Evolutionary conservation across 2,888 invertebrate genomes (phyloP).

Genomic region (Andrena fulva): DNA sequence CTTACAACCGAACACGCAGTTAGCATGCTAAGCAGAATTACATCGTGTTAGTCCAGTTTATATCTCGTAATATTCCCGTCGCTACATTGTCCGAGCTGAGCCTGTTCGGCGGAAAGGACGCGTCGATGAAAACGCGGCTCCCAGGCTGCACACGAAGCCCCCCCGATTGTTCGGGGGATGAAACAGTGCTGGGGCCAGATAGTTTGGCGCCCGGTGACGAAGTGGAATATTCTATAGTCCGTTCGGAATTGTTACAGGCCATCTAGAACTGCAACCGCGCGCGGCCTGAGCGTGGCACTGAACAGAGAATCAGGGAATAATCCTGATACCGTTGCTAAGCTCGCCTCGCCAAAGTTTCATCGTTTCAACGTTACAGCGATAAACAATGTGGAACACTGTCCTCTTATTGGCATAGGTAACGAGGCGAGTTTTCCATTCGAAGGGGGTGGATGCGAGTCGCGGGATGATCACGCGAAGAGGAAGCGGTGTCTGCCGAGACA

Average conservation of each 20-base stretch:
- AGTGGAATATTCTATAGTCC: neutral
- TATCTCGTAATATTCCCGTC: slow-evolving; percentile 62
- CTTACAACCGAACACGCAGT: slow-evolving; percentile 73
- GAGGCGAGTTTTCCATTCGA: neutral
- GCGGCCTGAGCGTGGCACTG: neutral
- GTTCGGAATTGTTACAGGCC: neutral
- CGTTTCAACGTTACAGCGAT: no score
- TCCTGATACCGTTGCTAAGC: neutral
- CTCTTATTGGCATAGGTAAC: neutral
- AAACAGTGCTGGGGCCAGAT: slow-evolving; percentile 13
- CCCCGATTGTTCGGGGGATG: slow-evolving; percentile 36
- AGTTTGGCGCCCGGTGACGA: slow-evolving; percentile 23
- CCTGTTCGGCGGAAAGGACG: slow-evolving; percentile 43
- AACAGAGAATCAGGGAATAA: neutral
- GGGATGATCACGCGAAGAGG: slow-evolving; percentile 20
- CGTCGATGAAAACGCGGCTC: slow-evolving; percentile 50
- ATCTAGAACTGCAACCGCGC: neutral
- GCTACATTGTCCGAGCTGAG: slow-evolving; percentile 34
- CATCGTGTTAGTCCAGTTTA: slow-evolving; percentile 72
- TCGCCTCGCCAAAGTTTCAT: neutral
- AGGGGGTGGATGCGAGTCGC: slow-evolving; percentile 4
- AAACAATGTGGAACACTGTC: no score
- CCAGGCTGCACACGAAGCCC: slow-evolving; percentile 35
- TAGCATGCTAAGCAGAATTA: slow-evolving; percentile 74
- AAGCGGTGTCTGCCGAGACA: slow-evolving; percentile 36